A percentile compares a stretch with the other conserved stretches of the same genome.
Evolutionary conservation across 2,113 vertebrate species (phyloP).

Genomic region (Pampusana beccarii): DNA sequence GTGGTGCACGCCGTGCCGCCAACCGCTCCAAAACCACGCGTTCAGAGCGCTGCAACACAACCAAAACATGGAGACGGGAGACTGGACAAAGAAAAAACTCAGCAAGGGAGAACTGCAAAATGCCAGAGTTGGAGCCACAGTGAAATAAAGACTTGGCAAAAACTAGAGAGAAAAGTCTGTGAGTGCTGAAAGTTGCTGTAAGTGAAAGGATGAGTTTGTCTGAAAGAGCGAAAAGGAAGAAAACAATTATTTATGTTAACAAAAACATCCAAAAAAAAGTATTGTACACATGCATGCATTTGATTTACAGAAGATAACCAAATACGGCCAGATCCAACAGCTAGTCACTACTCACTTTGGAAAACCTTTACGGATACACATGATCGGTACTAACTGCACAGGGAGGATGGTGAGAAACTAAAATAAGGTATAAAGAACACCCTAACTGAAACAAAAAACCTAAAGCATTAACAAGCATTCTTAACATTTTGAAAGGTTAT

Average conservation of each 20-base stretch:
- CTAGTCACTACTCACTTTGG: not conserved
- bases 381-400: not conserved
- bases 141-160: not conserved
- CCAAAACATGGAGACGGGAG: not conserved
- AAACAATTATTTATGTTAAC: not conserved
- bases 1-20: slow-evolving; percentile 42
- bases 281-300: not conserved
- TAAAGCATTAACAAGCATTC: not conserved
- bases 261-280: not conserved
- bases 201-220: not conserved
- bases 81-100: not conserved
- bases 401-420: not conserved
- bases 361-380: not conserved
- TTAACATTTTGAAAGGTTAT: not conserved
- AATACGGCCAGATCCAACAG: not conserved
- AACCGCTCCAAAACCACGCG: slow-evolving; percentile 33
- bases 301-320: not conserved
- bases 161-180: not conserved
- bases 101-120: not conserved
- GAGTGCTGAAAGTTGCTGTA: not conserved
- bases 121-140: not conserved
- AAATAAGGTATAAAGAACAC: not conserved
- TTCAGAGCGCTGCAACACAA: not conserved
- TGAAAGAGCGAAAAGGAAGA: not conserved
- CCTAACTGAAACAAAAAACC: not conserved